A percentile compares a stretch with the other conserved stretches of the same genome.
Conservation (phyloP, 2,888 invertebrate genomes). For the Brenthis ino region DNA sequence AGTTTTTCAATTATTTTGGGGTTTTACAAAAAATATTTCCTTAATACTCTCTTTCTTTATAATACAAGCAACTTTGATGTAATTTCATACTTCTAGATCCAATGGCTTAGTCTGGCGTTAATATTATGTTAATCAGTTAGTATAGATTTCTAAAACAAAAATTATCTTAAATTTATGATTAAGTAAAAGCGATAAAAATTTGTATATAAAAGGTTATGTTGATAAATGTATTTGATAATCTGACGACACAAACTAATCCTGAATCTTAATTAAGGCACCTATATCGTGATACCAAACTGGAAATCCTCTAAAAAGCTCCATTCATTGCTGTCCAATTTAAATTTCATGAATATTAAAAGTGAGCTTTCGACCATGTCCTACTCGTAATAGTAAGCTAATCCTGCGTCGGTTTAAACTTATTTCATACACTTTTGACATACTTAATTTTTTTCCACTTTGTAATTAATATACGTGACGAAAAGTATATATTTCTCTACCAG, state of each 20-base stretch:
- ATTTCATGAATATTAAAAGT: slow-evolving; percentile 35
- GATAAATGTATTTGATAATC: background rate
- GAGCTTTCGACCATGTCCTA: slow-evolving; percentile 21
- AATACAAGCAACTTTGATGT: no score
- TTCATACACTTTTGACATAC: background rate
- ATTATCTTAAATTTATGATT: no score
- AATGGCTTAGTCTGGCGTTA: no score
- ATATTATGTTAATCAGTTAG: no score
- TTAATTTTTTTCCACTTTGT: background rate
- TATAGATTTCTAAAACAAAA: no score
- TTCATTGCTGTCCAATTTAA: slow-evolving; percentile 30
- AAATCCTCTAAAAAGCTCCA: slow-evolving; percentile 23
- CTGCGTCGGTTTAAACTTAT: slow-evolving; percentile 5
- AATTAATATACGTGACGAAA: background rate
- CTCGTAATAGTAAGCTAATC: slow-evolving; percentile 13
- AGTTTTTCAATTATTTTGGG: no score
- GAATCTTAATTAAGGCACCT: slow-evolving; percentile 16
- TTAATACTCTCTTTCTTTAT: no score
- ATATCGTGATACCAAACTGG: slow-evolving; percentile 15
- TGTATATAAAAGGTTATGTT: no score
- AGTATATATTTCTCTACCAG: no score
- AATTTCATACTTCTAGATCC: no score
- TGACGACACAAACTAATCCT: slow-evolving; percentile 8
- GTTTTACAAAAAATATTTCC: no score
- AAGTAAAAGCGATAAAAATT: no score